Conservation (phyloP, 2,113 vertebrate species). For the Candoia aspera region DNA sequence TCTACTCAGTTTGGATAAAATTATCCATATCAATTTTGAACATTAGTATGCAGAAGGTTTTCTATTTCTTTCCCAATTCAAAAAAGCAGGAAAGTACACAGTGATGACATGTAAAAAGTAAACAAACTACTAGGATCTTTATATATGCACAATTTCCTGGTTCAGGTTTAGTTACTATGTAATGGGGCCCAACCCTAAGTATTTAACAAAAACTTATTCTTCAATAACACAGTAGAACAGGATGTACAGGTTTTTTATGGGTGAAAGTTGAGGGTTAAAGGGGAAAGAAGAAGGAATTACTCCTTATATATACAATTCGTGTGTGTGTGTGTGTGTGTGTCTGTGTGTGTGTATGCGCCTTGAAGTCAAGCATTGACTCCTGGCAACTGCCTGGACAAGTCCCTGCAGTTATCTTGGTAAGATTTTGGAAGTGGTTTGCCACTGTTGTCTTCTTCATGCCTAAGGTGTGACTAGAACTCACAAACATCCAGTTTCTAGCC, state of each 20-base stretch:
- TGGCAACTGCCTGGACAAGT: too few relatives aligned
- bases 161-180: not conserved
- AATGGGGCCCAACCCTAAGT: not conserved
- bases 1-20: not conserved
- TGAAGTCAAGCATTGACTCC: too few relatives aligned
- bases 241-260: slow-evolving; percentile 43
- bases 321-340: too few relatives aligned
- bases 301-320: not conserved
- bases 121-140: not conserved
- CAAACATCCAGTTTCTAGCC: not conserved
- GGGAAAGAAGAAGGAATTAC: slow-evolving; percentile 12
- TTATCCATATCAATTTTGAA: not conserved
- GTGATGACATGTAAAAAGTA: not conserved
- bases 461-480: too few relatives aligned
- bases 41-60: not conserved
- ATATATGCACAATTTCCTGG: not conserved
- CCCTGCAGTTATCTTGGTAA: too few relatives aligned
- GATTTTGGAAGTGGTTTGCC: too few relatives aligned
- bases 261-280: slow-evolving; percentile 28
- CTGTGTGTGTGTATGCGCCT: too few relatives aligned
- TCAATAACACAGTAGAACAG: slow-evolving; percentile 36
- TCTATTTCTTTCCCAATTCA: too few relatives aligned
- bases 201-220: not conserved
- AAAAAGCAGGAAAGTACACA: not conserved
- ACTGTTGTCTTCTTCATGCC: too few relatives aligned